These are phyloP conservation scores for Apogon talboti DNA, from an alignment of 2,797 vertebrate species.

Conservation along the genomic window DNA sequence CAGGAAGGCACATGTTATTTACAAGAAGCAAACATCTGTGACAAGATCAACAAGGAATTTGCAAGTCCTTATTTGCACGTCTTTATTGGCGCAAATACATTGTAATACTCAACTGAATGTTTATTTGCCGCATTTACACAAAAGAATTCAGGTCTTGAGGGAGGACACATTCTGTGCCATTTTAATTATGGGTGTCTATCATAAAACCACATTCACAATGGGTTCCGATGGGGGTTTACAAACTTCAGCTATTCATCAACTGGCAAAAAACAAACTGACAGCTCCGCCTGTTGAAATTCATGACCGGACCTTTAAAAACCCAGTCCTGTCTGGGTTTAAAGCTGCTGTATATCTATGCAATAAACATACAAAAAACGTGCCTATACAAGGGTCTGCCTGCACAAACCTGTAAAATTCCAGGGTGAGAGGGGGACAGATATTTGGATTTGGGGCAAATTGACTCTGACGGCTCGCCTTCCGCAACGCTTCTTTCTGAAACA, in stretches of 20 bases:
- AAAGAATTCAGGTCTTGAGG: not conserved
- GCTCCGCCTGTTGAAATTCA: constrained; percentile 39
- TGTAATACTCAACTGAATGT: constrained; percentile 4
- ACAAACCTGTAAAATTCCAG: constrained; percentile 49
- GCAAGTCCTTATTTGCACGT: constrained; percentile 30
- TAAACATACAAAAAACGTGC: constrained; percentile 55
- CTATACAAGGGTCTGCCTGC: constrained; percentile 44
- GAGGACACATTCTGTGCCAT: not conserved
- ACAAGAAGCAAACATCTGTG: constrained; percentile 44
- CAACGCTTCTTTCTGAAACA: constrained; percentile 51
- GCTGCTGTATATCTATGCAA: constrained; percentile 36
- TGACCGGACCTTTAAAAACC: constrained; percentile 41
- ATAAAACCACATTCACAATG: constrained; percentile 35
- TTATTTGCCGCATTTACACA: constrained; percentile 21
- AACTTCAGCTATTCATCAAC: constrained; percentile 39
- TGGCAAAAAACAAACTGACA: constrained; percentile 45
- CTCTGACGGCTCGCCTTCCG: constrained; percentile 56
- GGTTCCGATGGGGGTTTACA: constrained; percentile 7
- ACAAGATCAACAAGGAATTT: constrained; percentile 33
- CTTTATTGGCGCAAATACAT: constrained; percentile 15
- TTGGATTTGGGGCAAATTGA: constrained; percentile 67
- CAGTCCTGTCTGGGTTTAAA: constrained; percentile 55
- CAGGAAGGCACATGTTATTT: constrained; percentile 31
- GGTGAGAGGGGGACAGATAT: constrained; percentile 52
- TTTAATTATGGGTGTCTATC: constrained; percentile 35